These are phyloP conservation scores for Arizona elegans DNA, from an alignment of 2,113 vertebrate species.

Conservation along the genomic window DNA sequence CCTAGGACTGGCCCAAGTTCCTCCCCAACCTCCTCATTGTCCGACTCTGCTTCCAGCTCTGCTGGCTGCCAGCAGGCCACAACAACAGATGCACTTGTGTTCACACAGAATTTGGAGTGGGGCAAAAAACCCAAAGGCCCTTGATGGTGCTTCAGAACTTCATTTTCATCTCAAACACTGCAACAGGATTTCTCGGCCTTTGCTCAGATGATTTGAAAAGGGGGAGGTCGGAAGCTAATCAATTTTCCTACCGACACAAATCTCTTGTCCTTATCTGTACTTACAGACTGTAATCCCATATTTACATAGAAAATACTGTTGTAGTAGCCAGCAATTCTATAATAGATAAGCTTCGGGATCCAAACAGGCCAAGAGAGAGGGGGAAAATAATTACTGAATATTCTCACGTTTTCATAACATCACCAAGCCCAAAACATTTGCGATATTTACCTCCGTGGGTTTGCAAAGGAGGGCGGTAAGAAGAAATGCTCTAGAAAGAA, in stretches of 20 bases:
- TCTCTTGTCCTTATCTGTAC: not conserved
- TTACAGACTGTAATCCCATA: not conserved
- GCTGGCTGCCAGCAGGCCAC: no score
- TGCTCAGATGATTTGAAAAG: not conserved
- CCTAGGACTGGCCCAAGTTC: no score
- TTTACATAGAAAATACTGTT: not conserved
- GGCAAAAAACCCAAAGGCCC: not conserved
- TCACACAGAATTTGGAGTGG: not conserved
- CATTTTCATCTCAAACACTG: not conserved
- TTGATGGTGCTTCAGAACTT: rapidly evolving
- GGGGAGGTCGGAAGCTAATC: not conserved
- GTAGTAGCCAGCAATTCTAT: not conserved
- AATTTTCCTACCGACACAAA: not conserved
- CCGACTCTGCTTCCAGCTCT: no score
- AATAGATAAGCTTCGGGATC: not conserved
- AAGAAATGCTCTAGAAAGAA: no score
- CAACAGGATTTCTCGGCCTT: not conserved
- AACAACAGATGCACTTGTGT: not conserved
- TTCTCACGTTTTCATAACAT: not conserved
- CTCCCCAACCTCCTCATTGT: no score
- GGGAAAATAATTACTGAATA: not conserved
- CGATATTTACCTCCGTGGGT: no score
- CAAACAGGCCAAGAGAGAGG: not conserved
- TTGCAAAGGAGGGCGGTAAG: not conserved
- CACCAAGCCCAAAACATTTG: no score